Percentiles rank a stretch among this genome's conserved stretches.
Evolutionary conservation across 2,888 invertebrate genomes (phyloP).

Genomic region (Hydrotaea cyrtoneurina): DNA sequence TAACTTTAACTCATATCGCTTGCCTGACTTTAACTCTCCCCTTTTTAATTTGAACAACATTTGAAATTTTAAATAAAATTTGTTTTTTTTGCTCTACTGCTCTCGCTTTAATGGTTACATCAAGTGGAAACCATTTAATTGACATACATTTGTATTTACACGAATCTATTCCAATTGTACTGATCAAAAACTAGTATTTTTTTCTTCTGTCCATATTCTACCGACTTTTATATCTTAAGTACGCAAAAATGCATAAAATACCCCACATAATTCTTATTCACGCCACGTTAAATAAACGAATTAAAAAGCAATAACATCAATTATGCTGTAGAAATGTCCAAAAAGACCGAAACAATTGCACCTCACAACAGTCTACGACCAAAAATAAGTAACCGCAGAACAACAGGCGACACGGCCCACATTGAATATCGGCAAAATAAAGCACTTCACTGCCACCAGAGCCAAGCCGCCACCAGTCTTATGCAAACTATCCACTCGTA

Average conservation of each 20-base stretch:
- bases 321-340: conserved; percentile 77
- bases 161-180: too few species aligned
- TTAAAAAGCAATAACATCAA: conserved; percentile 81
- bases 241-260: conserved; percentile 7
- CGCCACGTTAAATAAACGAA: conserved; percentile 76
- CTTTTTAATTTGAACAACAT: too few species aligned
- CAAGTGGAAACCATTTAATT: too few species aligned
- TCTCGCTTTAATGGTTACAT: too few species aligned
- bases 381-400: conserved; percentile 17
- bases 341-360: conserved; percentile 71
- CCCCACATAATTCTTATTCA: conserved; percentile 69
- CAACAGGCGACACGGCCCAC: conserved; percentile 56
- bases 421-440: conserved; percentile 30
- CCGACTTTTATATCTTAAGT: not conserved
- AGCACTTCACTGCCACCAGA: not conserved
- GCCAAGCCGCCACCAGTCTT: conserved; percentile 60
- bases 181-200: too few species aligned
- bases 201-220: too few species aligned
- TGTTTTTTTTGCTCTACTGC: too few species aligned
- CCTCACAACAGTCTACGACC: conserved; percentile 34
- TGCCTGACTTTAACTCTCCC: too few species aligned
- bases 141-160: too few species aligned
- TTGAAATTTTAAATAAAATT: too few species aligned
- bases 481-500: conserved; percentile 54
- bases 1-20: too few species aligned